A percentile compares a stretch with the other conserved stretches of the same genome.
These are phyloP conservation scores for Exocentrus adspersus DNA, from an alignment of 2,888 invertebrate genomes.

Conservation along the genomic window DNA sequence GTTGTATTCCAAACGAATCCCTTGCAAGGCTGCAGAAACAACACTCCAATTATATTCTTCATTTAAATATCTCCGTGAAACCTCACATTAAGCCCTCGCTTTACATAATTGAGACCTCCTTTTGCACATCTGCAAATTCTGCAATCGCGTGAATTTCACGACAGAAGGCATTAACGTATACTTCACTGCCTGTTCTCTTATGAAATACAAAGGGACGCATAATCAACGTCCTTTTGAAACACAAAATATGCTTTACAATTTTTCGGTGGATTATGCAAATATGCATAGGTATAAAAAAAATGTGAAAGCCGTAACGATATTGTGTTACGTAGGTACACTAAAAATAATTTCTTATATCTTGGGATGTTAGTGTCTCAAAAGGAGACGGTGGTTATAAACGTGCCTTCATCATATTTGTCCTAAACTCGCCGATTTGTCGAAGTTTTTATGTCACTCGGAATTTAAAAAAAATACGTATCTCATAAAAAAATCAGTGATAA, in stretches of 20 bases:
- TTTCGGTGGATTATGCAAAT: too few species aligned
- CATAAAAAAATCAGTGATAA: too few species aligned
- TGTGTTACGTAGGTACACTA: too few species aligned
- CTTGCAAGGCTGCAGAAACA: conserved; percentile 41
- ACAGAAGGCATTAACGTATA: conserved; percentile 24
- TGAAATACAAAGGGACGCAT: not conserved
- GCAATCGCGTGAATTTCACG: conserved; percentile 17
- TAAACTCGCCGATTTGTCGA: too few species aligned
- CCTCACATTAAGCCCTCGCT: conserved; percentile 45
- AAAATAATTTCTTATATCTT: too few species aligned
- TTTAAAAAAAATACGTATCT: too few species aligned
- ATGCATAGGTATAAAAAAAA: too few species aligned
- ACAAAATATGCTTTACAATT: not conserved
- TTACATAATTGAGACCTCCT: conserved; percentile 45
- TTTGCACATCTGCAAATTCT: conserved; percentile 33
- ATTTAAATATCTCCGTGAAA: conserved; percentile 46
- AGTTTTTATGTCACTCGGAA: too few species aligned
- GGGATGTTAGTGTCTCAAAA: too few species aligned
- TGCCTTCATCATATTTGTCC: too few species aligned
- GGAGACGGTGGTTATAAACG: too few species aligned
- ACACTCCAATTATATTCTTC: conserved; percentile 48
- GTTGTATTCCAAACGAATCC: conserved; percentile 39
- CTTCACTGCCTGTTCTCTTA: conserved; percentile 3
- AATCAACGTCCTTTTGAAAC: conserved; percentile 2
- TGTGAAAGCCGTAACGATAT: too few species aligned